Conservation (phyloP, 1,140 invertebrate species). For the Bombus vancouverensis region DNA sequence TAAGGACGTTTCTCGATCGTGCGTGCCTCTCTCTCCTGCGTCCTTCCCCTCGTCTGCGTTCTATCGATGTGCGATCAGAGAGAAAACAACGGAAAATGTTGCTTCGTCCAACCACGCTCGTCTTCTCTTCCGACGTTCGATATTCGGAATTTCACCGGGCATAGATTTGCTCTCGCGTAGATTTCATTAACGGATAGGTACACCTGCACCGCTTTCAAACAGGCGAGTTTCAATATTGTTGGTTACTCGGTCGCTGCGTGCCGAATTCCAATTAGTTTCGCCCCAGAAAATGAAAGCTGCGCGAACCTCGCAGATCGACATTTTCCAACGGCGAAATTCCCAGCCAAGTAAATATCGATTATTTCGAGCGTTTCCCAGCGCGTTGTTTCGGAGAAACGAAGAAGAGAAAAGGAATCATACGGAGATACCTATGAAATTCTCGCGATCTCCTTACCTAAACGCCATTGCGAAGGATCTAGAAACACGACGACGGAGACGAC, state of each 20-base stretch:
- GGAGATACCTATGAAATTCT: too few species aligned
- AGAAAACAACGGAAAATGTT: background rate
- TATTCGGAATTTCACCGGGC: background rate
- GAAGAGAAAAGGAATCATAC: too few species aligned
- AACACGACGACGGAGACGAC: too few species aligned
- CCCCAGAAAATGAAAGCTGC: constrained; percentile 43
- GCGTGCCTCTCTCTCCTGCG: too few species aligned
- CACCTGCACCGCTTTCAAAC: background rate
- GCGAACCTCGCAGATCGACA: constrained; percentile 7
- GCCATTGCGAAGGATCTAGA: too few species aligned
- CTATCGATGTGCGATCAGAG: background rate
- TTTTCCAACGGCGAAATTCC: background rate
- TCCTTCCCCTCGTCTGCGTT: too few species aligned
- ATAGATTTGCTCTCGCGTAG: background rate
- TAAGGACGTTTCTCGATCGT: too few species aligned
- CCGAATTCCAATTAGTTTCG: constrained; percentile 44
- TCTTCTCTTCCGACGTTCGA: background rate
- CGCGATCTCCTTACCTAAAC: too few species aligned
- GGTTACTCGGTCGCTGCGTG: constrained; percentile 10
- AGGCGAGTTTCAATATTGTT: constrained; percentile 46
- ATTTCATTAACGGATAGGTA: constrained; percentile 33
- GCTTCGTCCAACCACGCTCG: background rate
- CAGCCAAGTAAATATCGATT: too few species aligned
- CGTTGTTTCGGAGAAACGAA: too few species aligned
- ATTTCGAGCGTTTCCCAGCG: too few species aligned